Conservation (phyloP, 1,140 invertebrate genomes). For the Megalonaias nervosa region DNA sequence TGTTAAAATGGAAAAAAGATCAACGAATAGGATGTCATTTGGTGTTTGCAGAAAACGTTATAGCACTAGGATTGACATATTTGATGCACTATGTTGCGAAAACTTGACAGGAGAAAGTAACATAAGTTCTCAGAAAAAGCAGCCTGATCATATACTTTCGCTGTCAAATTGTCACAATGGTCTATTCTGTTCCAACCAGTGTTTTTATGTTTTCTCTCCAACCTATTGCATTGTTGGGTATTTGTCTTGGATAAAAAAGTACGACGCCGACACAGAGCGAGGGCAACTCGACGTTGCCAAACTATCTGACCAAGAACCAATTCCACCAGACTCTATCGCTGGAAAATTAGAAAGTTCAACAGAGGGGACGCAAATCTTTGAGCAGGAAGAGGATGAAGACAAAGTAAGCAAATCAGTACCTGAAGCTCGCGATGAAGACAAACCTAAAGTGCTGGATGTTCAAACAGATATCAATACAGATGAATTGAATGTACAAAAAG, state of each 20-base stretch:
- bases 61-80: not conserved
- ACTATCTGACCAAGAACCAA: not conserved
- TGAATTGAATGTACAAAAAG: not conserved
- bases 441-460: not conserved
- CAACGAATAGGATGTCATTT: not conserved
- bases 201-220: conserved; percentile 15
- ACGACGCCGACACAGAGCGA: not conserved
- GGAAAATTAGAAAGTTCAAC: not conserved
- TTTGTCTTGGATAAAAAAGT: not conserved
- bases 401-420: not conserved
- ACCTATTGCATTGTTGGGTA: conserved; percentile 10
- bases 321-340: not conserved
- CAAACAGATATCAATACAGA: conserved; percentile 1
- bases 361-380: conserved; percentile 78
- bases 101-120: not conserved
- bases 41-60: not conserved
- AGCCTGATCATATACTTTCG: not conserved
- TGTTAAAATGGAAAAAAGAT: not conserved
- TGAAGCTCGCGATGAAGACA: not conserved
- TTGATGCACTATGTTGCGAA: not conserved
- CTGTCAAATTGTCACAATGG: not conserved
- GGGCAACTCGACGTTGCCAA: not conserved
- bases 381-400: conserved; percentile 14
- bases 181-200: conserved; percentile 3
- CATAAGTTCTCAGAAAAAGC: not conserved